Evolutionary conservation across 2,797 vertebrate genomes (phyloP).

Genomic region (Poeciliopsis presidionis): DNA sequence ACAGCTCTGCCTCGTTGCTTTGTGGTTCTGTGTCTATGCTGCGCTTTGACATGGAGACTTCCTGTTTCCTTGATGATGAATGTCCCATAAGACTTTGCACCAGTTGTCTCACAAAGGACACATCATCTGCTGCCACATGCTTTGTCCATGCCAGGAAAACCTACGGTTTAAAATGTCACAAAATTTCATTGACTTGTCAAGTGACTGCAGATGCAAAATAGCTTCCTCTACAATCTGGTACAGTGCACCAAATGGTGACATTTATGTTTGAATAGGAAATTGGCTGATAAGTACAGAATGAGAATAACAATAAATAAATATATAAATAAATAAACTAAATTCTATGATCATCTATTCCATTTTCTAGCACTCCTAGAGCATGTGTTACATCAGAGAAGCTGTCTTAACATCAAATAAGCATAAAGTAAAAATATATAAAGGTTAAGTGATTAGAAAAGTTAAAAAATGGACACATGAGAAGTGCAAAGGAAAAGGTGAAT

Average conservation of each 20-base stretch:
- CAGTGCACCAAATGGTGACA: too few species aligned
- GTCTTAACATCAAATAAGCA: background rate
- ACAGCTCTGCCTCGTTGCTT: conserved; percentile 76
- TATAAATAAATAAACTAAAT: background rate
- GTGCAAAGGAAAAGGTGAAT: background rate
- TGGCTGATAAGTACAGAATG: background rate
- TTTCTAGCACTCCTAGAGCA: background rate
- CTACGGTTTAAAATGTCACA: conserved; percentile 46
- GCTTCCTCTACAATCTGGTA: too few species aligned
- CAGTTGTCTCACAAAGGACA: conserved; percentile 64
- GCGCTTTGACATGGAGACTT: conserved; percentile 22
- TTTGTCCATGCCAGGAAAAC: conserved; percentile 72
- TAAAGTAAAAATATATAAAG: background rate
- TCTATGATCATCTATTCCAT: background rate
- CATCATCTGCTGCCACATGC: conserved; percentile 64
- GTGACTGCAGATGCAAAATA: too few species aligned
- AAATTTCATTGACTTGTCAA: too few species aligned
- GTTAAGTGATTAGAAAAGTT: background rate
- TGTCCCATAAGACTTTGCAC: conserved; percentile 61
- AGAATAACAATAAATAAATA: background rate
- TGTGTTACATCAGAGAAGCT: background rate
- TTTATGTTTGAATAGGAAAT: too few species aligned
- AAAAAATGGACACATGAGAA: background rate
- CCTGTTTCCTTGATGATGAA: conserved; percentile 13
- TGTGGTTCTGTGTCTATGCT: conserved; percentile 60